These are phyloP conservation scores for Timema podura DNA, from an alignment of 2,888 invertebrate species.

Conservation along the genomic window DNA sequence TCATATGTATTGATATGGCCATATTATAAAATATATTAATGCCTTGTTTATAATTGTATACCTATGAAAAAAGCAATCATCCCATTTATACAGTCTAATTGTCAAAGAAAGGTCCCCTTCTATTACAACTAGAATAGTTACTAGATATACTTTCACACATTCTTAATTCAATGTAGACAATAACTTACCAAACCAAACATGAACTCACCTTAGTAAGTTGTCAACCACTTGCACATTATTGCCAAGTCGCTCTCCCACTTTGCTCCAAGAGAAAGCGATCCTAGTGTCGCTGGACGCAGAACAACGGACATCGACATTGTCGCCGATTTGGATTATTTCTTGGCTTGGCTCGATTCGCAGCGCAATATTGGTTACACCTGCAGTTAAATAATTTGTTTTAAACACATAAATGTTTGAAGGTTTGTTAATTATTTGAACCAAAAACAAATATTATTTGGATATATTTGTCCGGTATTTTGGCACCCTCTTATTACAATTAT, in stretches of 20 bases:
- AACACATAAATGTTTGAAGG: too few species aligned
- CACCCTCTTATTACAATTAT: too few species aligned
- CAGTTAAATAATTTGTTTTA: slow-evolving; percentile 28
- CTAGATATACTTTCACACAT: not conserved
- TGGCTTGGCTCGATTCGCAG: slow-evolving; percentile 45
- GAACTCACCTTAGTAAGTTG: slow-evolving; percentile 46
- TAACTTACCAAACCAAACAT: too few species aligned
- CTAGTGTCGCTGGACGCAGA: slow-evolving; percentile 50
- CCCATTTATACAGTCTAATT: not conserved
- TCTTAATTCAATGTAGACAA: too few species aligned
- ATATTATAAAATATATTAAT: too few species aligned
- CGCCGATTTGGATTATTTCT: slow-evolving; percentile 54
- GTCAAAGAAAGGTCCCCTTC: not conserved
- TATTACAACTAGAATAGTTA: not conserved
- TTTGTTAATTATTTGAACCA: too few species aligned
- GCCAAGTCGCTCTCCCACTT: slow-evolving; percentile 53
- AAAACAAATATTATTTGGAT: too few species aligned
- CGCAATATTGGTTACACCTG: slow-evolving; percentile 23
- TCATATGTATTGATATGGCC: too few species aligned
- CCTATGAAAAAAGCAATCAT: not conserved
- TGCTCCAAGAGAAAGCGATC: slow-evolving; percentile 59
- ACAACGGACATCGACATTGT: slow-evolving; percentile 61
- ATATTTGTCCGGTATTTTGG: too few species aligned
- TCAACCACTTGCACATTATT: slow-evolving; percentile 56
- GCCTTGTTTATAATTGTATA: not conserved